Base-by-base conservation (phyloP, 2,797 vertebrate species). In the Sebastes cheni region DNA sequence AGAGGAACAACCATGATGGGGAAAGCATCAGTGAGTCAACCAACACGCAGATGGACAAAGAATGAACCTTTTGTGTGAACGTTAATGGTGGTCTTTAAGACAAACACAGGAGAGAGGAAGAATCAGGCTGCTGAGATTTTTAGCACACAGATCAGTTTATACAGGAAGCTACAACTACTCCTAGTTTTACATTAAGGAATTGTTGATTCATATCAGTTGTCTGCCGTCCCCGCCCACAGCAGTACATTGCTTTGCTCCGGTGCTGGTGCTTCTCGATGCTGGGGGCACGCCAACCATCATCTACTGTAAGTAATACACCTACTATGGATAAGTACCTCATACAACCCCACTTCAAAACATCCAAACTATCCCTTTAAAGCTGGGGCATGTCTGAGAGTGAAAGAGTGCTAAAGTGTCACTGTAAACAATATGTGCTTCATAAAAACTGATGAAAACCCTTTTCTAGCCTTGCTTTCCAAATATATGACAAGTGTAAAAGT, bases 11-110 rank as follows among this genome's bases (percentile, higher is more conserved):
- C 62, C 68, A 56, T 36, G 74, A 62, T 20, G 32, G 25, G 20
- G 60, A 69, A 60, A 42, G 56, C 66, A 73, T 62, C 77, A 58
- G 60, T 86, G 81, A 82, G 68, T 86, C 84, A 88, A 81, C 71
- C 32, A 70, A 34, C 11, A 56, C 8, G 23, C 83, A 89, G 69
- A 85, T 61, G 68, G 54, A n/a, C 25, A 39, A 81, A 86, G 88
- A 89, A 91, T 80, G 84, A 81, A 30, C 3, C 8, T 61, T 77
- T 86, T 90, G 89, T 89, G 69, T 79, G 60, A 5, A 73, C n/a
- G 0, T 72, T 34, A 71, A 72, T 39, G 56, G 12, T 39, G 52
- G 3, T 34, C 14, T 55, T 32, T 64, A 62, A 80, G 67, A 59
- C 6, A 27, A 72, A 77, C 59, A 58, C 27, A 74, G 3, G 18